These are phyloP conservation scores for Hirundo rustica DNA, from an alignment of 2,797 vertebrate species.

Conservation along the genomic window DNA sequence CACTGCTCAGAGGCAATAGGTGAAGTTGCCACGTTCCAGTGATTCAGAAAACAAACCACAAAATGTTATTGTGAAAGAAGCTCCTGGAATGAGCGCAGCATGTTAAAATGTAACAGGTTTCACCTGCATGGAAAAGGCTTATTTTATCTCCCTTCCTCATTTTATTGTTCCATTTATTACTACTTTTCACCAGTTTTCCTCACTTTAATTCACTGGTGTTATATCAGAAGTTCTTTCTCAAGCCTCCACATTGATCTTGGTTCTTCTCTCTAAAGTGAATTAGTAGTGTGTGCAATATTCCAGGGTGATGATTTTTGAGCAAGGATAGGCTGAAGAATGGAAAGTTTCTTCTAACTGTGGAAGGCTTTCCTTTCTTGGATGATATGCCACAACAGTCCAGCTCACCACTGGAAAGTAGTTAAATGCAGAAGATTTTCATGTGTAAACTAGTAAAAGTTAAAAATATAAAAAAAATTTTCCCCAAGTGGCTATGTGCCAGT, in stretches of 20 bases:
- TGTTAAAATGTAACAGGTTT: slow-evolving; percentile 1
- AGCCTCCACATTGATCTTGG: not conserved
- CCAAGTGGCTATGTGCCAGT: not conserved
- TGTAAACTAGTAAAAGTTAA: slow-evolving; percentile 49
- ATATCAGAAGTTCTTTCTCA: not conserved
- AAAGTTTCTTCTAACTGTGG: not conserved
- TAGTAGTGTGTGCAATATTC: not conserved
- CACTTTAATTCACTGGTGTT: not conserved
- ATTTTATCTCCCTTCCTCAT: not conserved
- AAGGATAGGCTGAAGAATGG: not conserved
- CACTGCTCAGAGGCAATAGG: slow-evolving; percentile 46
- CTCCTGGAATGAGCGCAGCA: not conserved
- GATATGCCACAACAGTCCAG: not conserved
- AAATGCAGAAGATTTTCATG: slow-evolving; percentile 28
- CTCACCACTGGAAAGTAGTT: slow-evolving; percentile 26
- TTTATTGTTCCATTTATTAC: not conserved
- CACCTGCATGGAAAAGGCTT: not conserved
- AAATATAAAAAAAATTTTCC: slow-evolving; percentile 17
- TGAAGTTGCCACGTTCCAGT: slow-evolving; percentile 43
- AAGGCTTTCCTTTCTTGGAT: slow-evolving; percentile 21
- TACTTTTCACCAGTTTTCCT: not conserved
- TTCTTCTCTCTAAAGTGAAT: not conserved
- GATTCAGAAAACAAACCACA: slow-evolving; percentile 25
- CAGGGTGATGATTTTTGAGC: not conserved
- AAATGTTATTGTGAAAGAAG: not conserved